Evolutionary conservation across 1,140 invertebrate genomes (phyloP).

Genomic region (Drosophila nasuta): DNA sequence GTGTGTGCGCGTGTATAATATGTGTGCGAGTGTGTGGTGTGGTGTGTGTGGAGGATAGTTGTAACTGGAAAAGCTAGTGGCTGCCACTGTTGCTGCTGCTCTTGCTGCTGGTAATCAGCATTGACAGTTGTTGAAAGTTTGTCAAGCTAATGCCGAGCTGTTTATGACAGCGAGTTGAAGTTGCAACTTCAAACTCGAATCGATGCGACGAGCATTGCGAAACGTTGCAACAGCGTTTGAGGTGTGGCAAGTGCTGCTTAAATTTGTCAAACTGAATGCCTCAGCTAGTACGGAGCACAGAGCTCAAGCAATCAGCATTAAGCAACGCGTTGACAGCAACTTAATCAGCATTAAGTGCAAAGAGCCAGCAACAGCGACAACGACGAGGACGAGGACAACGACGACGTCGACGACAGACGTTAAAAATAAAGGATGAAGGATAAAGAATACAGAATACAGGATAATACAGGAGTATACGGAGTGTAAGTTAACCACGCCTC

Average conservation of each 20-base stretch:
- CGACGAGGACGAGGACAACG: not conserved
- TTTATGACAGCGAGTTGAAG: slow-evolving; percentile 47
- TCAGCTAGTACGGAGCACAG: not conserved
- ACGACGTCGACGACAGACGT: slow-evolving; percentile 8
- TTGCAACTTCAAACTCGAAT: slow-evolving; percentile 1
- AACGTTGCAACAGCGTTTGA: slow-evolving; percentile 1
- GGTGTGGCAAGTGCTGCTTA: slow-evolving; percentile 28
- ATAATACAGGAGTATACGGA: slow-evolving; percentile 6
- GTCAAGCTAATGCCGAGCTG: slow-evolving; percentile 53
- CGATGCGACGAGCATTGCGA: not conserved
- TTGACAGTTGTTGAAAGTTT: slow-evolving; percentile 76
- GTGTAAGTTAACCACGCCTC: slow-evolving; percentile 3
- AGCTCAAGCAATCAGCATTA: slow-evolving; percentile 59
- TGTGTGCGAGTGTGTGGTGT: not conserved
- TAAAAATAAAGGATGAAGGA: slow-evolving; percentile 47
- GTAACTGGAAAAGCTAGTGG: slow-evolving; percentile 4
- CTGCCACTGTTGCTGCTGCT: slow-evolving; percentile 3
- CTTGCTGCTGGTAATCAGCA: slow-evolving; percentile 64
- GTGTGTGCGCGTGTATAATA: not conserved
- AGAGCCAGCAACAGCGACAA: slow-evolving; percentile 5
- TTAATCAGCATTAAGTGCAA: slow-evolving; percentile 73
- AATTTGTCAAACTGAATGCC: slow-evolving; percentile 32
- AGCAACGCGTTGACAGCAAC: slow-evolving; percentile 48
- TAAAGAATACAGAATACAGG: slow-evolving; percentile 10
- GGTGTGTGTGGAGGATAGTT: slow-evolving; percentile 12